These are phyloP conservation scores for Lagorchestes hirsutus DNA, from an alignment of 2,797 vertebrate genomes.

Conservation along the genomic window DNA sequence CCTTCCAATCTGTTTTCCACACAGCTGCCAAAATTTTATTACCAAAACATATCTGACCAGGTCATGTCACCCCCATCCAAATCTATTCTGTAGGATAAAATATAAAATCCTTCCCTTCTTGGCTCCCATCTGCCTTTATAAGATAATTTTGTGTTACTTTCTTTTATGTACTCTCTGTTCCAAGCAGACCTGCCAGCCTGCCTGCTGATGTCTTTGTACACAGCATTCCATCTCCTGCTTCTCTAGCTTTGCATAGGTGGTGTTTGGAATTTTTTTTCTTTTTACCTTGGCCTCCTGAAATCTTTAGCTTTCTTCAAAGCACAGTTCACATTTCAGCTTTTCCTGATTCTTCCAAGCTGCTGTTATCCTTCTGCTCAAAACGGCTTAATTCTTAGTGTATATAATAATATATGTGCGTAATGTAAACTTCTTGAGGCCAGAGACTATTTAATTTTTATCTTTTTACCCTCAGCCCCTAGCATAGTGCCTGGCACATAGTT, in stretches of 20 bases:
- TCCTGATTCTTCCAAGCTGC: not conserved
- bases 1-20: not conserved
- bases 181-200: not conserved
- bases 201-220: not conserved
- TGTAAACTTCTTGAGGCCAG: not conserved
- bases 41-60: not conserved
- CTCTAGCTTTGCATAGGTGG: not conserved
- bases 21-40: not conserved
- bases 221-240: not conserved
- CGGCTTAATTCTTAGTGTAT: not conserved
- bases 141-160: too few relatives aligned
- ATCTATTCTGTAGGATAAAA: not conserved
- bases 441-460: not conserved
- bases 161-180: not conserved
- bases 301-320: not conserved
- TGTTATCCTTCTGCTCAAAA: not conserved
- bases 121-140: not conserved
- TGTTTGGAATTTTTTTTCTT: not conserved
- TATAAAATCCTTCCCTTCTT: not conserved
- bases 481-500: not conserved
- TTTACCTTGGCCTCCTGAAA: not conserved
- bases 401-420: not conserved
- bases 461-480: not conserved
- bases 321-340: not conserved
- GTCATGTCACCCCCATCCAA: not conserved